phyloP scores from a whole-genome alignment of 2,797 vertebrate genomes.

The Manis javanica region DNA sequence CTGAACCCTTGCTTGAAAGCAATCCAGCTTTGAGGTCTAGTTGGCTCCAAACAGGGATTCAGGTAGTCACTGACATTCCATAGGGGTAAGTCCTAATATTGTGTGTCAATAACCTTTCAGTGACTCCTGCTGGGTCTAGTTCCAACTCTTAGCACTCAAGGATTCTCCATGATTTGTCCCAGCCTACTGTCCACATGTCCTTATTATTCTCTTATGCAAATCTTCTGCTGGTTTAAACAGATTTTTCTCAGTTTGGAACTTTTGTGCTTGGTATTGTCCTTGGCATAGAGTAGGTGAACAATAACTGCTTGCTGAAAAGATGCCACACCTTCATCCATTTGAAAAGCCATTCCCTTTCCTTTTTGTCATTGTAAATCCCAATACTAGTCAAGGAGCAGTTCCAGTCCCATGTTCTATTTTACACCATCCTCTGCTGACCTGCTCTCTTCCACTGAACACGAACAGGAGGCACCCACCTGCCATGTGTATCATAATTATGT shows the following conservation, averaged over 20 bases:
- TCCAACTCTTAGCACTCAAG: background rate
- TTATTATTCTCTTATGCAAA: conserved; percentile 33
- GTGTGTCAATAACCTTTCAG: background rate
- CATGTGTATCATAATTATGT: background rate
- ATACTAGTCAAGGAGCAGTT: background rate
- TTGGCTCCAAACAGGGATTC: conserved; percentile 23
- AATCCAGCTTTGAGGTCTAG: conserved; percentile 10
- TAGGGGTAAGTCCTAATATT: background rate
- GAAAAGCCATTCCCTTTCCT: background rate
- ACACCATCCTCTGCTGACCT: background rate
- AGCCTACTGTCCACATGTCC: background rate
- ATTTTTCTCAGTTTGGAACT: conserved; percentile 34
- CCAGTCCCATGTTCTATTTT: background rate
- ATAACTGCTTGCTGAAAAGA: background rate
- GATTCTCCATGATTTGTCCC: background rate
- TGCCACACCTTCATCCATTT: background rate
- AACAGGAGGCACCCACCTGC: background rate
- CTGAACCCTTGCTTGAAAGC: conserved; percentile 44
- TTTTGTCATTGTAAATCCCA: conserved; percentile 30
- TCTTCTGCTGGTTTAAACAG: conserved; percentile 1
- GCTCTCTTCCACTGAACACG: background rate
- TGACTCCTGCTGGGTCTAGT: background rate
- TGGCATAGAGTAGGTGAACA: background rate
- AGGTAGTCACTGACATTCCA: conserved; percentile 6
- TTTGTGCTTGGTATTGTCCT: conserved; percentile 28